Evolutionary conservation across 2,113 vertebrate species (phyloP).

Genomic region (Xenopus laevis): DNA sequence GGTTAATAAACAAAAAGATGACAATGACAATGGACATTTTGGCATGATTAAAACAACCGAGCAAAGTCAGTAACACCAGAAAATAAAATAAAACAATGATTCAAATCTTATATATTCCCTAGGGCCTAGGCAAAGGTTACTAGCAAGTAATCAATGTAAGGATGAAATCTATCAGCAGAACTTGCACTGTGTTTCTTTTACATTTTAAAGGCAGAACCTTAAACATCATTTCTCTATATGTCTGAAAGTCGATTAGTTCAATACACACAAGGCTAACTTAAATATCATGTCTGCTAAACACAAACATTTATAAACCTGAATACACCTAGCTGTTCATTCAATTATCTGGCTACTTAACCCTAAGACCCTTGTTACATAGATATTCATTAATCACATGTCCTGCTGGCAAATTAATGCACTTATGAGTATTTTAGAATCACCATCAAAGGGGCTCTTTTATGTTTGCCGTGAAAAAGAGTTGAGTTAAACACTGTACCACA

Average conservation of each 20-base stretch:
- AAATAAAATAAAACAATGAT: too few relatives aligned
- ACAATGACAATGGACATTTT: too few relatives aligned
- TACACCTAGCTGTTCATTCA: slow-evolving; percentile 7
- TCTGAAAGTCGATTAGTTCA: background rate
- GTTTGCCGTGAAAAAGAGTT: slow-evolving; percentile 27
- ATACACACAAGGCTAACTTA: background rate
- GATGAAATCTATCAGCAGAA: too few relatives aligned
- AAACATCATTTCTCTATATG: background rate
- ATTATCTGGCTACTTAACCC: slow-evolving; percentile 35
- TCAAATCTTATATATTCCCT: too few relatives aligned
- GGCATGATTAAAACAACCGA: too few relatives aligned
- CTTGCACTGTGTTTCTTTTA: too few relatives aligned
- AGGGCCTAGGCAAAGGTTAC: too few relatives aligned
- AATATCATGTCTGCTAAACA: slow-evolving; percentile 29
- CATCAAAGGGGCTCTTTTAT: slow-evolving; percentile 43
- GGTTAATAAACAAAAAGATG: too few relatives aligned
- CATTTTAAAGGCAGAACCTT: too few relatives aligned
- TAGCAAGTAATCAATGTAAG: too few relatives aligned
- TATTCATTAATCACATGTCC: slow-evolving; percentile 37
- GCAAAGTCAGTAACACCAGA: too few relatives aligned
- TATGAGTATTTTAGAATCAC: slow-evolving; percentile 30
- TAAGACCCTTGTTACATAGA: slow-evolving; percentile 32
- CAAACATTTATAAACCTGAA: slow-evolving; percentile 20
- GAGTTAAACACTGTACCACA: slow-evolving; percentile 34
- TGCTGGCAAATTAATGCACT: slow-evolving; percentile 38